Percentiles rank a stretch among this genome's conserved stretches.
phyloP scores from a whole-genome alignment of 2,113 vertebrate species.

The Myiagra hebetior region DNA sequence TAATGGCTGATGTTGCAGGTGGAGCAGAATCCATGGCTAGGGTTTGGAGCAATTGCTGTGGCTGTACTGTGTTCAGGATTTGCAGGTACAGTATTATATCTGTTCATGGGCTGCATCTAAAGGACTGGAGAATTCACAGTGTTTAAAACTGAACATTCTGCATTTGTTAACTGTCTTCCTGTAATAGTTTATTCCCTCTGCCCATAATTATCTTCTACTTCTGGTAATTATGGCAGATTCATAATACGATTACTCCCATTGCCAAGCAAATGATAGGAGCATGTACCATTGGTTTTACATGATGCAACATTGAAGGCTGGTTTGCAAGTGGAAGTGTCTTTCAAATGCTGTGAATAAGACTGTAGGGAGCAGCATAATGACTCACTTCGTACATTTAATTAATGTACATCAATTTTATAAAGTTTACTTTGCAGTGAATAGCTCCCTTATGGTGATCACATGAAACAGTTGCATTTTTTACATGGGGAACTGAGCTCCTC shows the following conservation, averaged over 20 bases:
- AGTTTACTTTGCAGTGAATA: background rate
- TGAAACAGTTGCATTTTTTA: background rate
- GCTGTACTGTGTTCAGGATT: conserved; percentile 96
- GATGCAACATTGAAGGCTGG: background rate
- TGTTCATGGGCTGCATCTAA: rapidly evolving
- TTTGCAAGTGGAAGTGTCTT: background rate
- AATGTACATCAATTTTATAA: background rate
- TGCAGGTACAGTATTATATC: conserved; percentile 81
- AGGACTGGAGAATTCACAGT: background rate
- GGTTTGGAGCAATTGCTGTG: conserved; percentile 86
- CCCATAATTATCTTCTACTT: background rate
- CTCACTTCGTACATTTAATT: background rate
- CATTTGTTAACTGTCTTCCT: background rate
- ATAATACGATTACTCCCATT: background rate
- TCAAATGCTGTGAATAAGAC: background rate
- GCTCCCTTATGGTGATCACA: background rate
- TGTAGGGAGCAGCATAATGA: background rate
- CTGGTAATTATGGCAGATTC: background rate
- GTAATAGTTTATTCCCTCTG: background rate
- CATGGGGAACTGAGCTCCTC: background rate
- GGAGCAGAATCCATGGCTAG: conserved; percentile 87
- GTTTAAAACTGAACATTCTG: background rate
- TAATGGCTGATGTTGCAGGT: conserved; percentile 75
- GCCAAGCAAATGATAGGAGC: background rate
- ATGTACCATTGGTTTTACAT: background rate